Evolutionary conservation across 2,888 invertebrate species (phyloP).

Genomic region (Achlya flavicornis): DNA sequence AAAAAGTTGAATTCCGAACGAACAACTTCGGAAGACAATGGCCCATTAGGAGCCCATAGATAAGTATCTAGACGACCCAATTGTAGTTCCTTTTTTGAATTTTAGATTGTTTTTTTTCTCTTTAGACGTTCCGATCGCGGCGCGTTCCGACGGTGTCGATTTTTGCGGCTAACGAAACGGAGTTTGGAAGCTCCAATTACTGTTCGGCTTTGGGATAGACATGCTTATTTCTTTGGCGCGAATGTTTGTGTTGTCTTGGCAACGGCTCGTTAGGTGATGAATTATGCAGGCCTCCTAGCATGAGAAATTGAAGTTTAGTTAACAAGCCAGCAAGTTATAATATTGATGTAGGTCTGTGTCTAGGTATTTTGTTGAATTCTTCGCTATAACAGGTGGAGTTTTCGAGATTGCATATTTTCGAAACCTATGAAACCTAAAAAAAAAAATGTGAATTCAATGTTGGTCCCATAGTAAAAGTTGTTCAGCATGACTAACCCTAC

Average conservation of each 20-base stretch:
- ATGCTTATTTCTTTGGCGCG: conserved; percentile 4
- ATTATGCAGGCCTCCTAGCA: neutral
- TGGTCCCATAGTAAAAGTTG: no score
- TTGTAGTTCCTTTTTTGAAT: conserved; percentile 61
- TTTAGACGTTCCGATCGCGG: conserved; percentile 30
- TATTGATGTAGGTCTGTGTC: neutral
- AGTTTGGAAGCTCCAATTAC: conserved; percentile 31
- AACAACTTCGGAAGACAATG: conserved; percentile 64
- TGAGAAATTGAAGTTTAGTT: neutral
- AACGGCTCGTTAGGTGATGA: neutral
- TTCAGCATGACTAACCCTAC: no score
- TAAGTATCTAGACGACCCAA: conserved; percentile 73
- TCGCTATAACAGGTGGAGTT: neutral
- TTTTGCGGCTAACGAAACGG: conserved; percentile 62
- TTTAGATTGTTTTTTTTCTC: conserved; percentile 43
- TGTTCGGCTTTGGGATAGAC: conserved; percentile 22
- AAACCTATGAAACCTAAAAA: no score
- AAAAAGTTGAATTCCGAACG: conserved; percentile 54
- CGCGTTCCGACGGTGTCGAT: conserved; percentile 54
- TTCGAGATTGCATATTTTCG: no score
- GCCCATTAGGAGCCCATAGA: conserved; percentile 76
- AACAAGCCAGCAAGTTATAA: no score
- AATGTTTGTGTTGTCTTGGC: conserved; percentile 1
- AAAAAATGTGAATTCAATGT: no score
- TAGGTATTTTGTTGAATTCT: neutral